Evolutionary conservation across 2,797 vertebrate genomes (phyloP), one percentile per base, ranked within the genome.

Genomic region (Macrochelys suwanniensis): DNA sequence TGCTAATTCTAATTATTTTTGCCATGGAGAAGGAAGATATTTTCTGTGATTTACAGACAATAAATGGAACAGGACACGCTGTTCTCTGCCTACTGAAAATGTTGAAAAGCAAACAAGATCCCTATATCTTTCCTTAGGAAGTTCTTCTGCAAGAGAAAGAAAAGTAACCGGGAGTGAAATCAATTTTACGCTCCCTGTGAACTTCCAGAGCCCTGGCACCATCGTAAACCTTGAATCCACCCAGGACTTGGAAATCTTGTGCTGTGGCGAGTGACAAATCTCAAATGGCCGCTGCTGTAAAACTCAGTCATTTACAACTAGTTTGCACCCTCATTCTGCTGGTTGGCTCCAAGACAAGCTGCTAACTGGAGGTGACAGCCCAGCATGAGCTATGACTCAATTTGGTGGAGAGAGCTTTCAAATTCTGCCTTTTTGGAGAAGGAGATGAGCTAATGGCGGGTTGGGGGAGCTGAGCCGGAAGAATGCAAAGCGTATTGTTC

Each of bases 81-180:
- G 11, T 6, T 12, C 13, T 80, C 10, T 31, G 65, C 56, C 85
- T 86, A 0, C 1, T 8, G 3, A 8, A 78, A 92, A 50, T 37
- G 31, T 54, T 77, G 50, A 57, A 84, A 50, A 45, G 1, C 3
- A 71, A 83, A 82, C 1, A 37, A 61, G 88, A 84, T 15, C 33
- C 25, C 23, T 2, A 0, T 42, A 7, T 31, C 33, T 1, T 53
- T 49, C 68, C 37, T 28, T 80, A 54, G 17, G 11, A 1, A 76
- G 83, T 12, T 74, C n/a, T 74, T 54, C 37, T 54, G 51, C 37
- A 28, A 21, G 17, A 31, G 37, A 74, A 33, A 74, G 13, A 57
- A 57, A 42, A 85, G 17, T 53, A 85, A 76, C 33, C 74, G 19
- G 26, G 17, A 25, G n/a, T 23, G 37, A 31, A 31, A 74, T 54